Base-by-base conservation (phyloP, 2,113 vertebrate species). In the Vidua macroura region DNA sequence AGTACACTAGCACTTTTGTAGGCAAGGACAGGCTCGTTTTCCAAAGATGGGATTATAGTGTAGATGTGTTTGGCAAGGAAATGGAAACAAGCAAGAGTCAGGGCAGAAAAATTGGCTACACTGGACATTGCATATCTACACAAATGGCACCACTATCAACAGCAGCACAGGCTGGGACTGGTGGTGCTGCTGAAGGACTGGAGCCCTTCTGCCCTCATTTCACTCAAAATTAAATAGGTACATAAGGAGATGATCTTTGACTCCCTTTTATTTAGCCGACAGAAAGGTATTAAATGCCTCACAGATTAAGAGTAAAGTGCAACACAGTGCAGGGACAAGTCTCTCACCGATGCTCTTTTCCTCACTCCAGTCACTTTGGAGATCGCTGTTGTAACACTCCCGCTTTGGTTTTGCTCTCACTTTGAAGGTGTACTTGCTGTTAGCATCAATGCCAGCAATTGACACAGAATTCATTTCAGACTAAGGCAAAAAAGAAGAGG, bases 301-400 rank as follows among this genome's bases (percentile, higher is more conserved):
- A 53, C 4, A 55, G 30, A 39, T 27, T 25, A 76, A 84, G 62
- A 78, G 37, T 15, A 28, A 69, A 63, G 49, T 17, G 25, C 30
- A 69, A 52, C 22, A 52, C 28, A n/a, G 9, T 11, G 21, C 59
- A 78, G 67, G 27, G 64, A 25, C 7, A 55, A 22, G 2, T 13
- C 12, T 67, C 97, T 97, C 86, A 97, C 97, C 93, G 37, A 95
- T 84, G 15, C 59, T 92, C 35, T 33, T n/a, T 11, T 80, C 83
- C 28, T 96, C 66, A 22, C 97, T 97, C 97, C 97, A 97, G 18
- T 97, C 96, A 33, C 97, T 97, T 7, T 18, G 81, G 15, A 90
- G 13, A 7, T 83, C 2, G 13, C 95, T 95, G 59, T 14, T 86
- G 86, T 86, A 90, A 23, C 88, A 91, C 7, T n/a, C 76, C 0